Conservation (phyloP, 1,140 invertebrate genomes). For the Amphibalanus amphitrite region DNA sequence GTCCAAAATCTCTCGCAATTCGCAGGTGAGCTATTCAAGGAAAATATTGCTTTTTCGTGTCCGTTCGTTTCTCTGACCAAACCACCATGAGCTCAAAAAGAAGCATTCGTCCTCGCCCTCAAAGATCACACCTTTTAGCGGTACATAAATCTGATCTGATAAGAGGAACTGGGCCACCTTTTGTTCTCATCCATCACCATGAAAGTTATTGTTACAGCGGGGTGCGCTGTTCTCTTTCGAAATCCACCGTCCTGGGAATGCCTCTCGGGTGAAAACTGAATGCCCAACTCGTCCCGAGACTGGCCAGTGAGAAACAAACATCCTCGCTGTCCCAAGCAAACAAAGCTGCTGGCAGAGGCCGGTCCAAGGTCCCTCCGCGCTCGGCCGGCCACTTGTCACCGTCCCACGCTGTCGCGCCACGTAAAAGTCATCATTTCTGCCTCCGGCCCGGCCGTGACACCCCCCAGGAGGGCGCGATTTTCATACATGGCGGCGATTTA, state of each 20-base stretch:
- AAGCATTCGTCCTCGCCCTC: neutral
- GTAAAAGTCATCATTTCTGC: slow-evolving; percentile 1
- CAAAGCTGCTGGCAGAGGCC: neutral
- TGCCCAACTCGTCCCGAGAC: neutral
- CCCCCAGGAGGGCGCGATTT: neutral
- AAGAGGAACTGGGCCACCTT: neutral
- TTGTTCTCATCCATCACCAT: neutral
- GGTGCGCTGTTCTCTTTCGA: neutral
- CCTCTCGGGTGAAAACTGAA: neutral
- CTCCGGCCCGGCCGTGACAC: no score
- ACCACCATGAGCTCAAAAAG: neutral
- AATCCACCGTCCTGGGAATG: neutral
- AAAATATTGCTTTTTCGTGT: no score
- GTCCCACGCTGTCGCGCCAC: neutral
- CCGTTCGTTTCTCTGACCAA: neutral
- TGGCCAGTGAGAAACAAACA: neutral
- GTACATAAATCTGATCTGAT: slow-evolving; percentile 1
- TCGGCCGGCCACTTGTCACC: neutral
- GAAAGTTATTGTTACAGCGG: neutral
- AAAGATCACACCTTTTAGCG: neutral
- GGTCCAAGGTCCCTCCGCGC: neutral
- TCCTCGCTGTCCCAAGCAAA: neutral
- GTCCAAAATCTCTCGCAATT: no score
- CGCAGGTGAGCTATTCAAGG: no score
- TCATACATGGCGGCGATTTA: neutral